These are phyloP conservation scores for Heloderma charlesbogerti DNA, from an alignment of 2,113 vertebrate species.

Conservation along the genomic window DNA sequence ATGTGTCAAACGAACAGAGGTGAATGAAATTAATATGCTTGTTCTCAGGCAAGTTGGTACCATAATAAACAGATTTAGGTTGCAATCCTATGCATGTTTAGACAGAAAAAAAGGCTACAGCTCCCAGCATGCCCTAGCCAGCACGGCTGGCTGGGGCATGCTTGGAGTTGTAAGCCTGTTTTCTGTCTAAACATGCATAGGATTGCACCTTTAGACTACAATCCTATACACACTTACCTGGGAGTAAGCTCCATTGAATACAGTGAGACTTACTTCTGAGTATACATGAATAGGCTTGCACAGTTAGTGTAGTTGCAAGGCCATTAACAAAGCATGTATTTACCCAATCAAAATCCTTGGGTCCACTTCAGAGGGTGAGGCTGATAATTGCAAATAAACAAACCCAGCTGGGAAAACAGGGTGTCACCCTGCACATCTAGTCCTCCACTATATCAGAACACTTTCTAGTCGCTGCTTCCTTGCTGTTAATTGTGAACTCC, in stretches of 20 bases:
- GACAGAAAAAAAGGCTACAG: too few relatives aligned
- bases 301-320: background rate
- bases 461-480: constrained; percentile 10
- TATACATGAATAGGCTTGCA: background rate
- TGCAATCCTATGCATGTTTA: too few relatives aligned
- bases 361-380: background rate
- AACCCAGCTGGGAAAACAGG: constrained; percentile 35
- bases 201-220: background rate
- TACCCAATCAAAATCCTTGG: background rate
- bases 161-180: too few relatives aligned
- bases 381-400: constrained; percentile 28
- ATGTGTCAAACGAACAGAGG: background rate
- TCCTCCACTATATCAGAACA: background rate
- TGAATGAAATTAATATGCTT: constrained; percentile 4
- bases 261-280: background rate
- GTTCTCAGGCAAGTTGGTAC: background rate
- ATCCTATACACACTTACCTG: background rate
- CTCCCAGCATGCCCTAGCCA: too few relatives aligned
- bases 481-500: constrained; percentile 10
- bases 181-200: too few relatives aligned
- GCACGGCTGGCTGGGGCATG: too few relatives aligned
- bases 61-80: background rate
- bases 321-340: background rate
- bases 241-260: background rate
- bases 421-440: background rate